These are phyloP conservation scores for Agrotis ipsilon DNA, from an alignment of 2,888 invertebrate species.

Conservation along the genomic window DNA sequence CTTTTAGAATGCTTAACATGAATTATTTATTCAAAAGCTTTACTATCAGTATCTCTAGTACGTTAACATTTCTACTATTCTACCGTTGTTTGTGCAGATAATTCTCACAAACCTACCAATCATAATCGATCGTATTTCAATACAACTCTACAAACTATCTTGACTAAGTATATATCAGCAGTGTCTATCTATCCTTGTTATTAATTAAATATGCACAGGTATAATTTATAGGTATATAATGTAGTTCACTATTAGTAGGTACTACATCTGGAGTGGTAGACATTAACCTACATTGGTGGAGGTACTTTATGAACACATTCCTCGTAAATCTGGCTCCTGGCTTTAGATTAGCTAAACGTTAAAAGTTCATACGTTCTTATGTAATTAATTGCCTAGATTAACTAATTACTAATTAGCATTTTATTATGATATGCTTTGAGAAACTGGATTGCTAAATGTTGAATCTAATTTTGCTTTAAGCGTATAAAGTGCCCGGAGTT, in stretches of 20 bases:
- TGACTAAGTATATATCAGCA: conserved; percentile 4
- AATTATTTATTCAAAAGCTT: not conserved
- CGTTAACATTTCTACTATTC: not conserved
- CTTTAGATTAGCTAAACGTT: conserved; percentile 57
- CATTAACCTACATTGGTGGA: conserved; percentile 76
- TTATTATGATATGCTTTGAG: conserved; percentile 23
- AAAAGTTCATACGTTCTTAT: conserved; percentile 49
- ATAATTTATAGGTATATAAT: conserved; percentile 35
- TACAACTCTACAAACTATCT: not conserved
- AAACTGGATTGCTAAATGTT: conserved; percentile 36
- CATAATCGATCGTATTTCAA: conserved; percentile 9
- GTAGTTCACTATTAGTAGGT: conserved; percentile 36
- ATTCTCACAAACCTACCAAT: not conserved
- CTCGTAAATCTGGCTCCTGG: conserved; percentile 58
- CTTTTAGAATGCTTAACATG: too few species aligned
- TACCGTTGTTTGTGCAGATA: conserved; percentile 10
- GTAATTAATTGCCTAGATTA: conserved; percentile 46
- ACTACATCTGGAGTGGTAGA: conserved; percentile 62
- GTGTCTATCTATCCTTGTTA: conserved; percentile 26
- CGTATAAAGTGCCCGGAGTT: conserved; percentile 1
- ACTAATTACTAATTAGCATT: conserved; percentile 48
- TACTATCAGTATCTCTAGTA: not conserved
- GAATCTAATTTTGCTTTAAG: conserved; percentile 29
- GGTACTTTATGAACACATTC: conserved; percentile 59
- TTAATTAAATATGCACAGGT: conserved; percentile 39